Conservation (phyloP, 2,797 vertebrate genomes). For the Morus bassanus region DNA sequence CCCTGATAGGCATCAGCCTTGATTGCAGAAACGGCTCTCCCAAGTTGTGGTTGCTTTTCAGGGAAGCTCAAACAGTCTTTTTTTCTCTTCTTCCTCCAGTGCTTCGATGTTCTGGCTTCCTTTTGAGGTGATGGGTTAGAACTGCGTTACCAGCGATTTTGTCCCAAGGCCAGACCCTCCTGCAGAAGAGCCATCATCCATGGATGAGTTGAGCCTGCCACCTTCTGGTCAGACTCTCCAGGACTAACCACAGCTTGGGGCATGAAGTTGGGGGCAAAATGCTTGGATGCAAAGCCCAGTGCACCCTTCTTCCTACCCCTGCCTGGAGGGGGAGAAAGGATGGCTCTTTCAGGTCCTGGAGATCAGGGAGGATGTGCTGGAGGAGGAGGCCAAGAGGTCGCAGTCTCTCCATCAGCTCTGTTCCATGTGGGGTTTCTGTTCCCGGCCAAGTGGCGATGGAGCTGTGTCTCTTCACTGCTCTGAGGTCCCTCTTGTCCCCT, state of each 20-base stretch:
- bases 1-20: fast-evolving
- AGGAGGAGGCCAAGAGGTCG: background rate
- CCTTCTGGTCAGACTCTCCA: constrained; percentile 38
- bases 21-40: background rate
- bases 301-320: background rate
- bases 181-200: background rate
- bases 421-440: background rate
- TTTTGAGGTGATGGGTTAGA: background rate
- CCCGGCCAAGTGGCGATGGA: background rate
- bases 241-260: background rate
- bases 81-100: background rate
- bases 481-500: background rate
- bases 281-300: background rate
- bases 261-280: background rate
- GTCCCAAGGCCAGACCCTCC: background rate
- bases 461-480: background rate
- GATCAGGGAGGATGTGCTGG: background rate
- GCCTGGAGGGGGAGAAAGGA: background rate
- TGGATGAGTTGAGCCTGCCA: constrained; percentile 47
- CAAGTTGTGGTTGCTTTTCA: background rate
- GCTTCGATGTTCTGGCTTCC: background rate
- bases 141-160: fast-evolving
- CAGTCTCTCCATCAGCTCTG: background rate
- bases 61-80: background rate
- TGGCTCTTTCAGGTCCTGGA: background rate